These are phyloP conservation scores for Neoseiulus cucumeris DNA, from an alignment of 1,140 invertebrate genomes.

Conservation along the genomic window DNA sequence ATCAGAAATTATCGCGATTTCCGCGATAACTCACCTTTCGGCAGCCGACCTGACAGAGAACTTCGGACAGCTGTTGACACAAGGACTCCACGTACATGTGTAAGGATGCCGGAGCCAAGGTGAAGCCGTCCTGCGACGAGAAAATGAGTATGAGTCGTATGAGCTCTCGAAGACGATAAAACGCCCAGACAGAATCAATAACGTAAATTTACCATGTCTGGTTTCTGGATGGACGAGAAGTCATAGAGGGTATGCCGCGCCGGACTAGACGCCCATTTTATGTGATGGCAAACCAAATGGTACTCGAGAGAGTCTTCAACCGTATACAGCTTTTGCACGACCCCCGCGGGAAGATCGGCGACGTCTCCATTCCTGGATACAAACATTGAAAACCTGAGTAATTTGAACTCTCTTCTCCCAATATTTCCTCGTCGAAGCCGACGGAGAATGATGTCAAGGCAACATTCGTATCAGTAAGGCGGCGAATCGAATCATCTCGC, in stretches of 20 bases:
- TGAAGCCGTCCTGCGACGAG: background rate
- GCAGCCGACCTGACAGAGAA: background rate
- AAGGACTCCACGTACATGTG: background rate
- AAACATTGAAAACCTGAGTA: background rate
- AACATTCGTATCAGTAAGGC: no score
- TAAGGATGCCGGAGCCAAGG: background rate
- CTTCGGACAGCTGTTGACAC: background rate
- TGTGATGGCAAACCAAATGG: conserved; percentile 7
- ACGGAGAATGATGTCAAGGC: no score
- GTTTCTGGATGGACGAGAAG: conserved; percentile 2
- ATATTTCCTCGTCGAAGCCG: no score
- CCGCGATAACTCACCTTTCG: conserved; percentile 1
- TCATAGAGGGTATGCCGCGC: conserved; percentile 3
- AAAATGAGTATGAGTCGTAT: background rate
- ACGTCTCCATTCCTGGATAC: background rate
- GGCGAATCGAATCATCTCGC: no score
- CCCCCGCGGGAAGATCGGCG: background rate
- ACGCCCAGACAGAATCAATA: background rate
- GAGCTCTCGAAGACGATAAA: background rate
- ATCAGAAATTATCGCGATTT: no score
- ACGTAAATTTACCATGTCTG: background rate
- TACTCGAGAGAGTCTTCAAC: conserved; percentile 8
- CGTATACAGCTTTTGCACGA: background rate
- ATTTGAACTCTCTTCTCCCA: no score
- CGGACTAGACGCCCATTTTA: background rate